Percentiles rank a stretch among this genome's conserved stretches.
Evolutionary conservation across 2,888 invertebrate species (phyloP).

Genomic region (Caenorhabditis macrosperma): DNA sequence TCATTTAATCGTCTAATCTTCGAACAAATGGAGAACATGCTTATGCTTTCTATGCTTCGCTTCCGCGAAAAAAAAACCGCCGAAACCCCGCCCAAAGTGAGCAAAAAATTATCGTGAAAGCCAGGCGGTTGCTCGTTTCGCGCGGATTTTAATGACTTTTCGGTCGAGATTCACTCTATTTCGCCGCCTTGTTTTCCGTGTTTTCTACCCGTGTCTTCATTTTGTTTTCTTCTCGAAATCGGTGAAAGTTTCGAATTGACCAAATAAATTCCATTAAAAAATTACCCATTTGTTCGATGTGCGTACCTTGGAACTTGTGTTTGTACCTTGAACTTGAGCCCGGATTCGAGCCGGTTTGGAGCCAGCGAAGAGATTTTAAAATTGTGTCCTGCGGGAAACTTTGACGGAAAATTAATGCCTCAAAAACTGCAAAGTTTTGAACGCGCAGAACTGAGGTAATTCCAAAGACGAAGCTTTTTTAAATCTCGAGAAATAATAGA

Average conservation of each 20-base stretch:
- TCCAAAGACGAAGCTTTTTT: no score
- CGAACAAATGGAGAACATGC: no score
- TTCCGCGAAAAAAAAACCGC: no score
- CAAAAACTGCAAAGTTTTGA: no score
- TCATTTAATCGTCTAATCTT: no score
- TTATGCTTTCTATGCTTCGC: no score
- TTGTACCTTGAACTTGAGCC: neutral
- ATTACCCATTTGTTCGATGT: neutral
- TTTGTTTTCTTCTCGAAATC: neutral
- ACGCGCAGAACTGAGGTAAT: no score
- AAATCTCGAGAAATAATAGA: no score
- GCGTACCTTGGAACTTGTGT: no score
- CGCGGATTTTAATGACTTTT: constrained; percentile 4
- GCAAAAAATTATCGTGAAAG: constrained; percentile 3
- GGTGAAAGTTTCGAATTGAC: neutral
- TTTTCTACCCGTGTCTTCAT: no score
- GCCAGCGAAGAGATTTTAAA: neutral
- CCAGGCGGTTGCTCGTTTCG: neutral
- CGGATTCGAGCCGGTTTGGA: no score
- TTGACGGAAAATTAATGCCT: no score
- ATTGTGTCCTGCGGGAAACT: neutral
- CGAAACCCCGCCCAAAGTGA: neutral
- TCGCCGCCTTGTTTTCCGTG: neutral
- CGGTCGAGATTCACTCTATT: neutral
- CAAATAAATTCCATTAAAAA: neutral